Conservation (phyloP, 2,797 vertebrate genomes). For the Mallotus villosus region DNA sequence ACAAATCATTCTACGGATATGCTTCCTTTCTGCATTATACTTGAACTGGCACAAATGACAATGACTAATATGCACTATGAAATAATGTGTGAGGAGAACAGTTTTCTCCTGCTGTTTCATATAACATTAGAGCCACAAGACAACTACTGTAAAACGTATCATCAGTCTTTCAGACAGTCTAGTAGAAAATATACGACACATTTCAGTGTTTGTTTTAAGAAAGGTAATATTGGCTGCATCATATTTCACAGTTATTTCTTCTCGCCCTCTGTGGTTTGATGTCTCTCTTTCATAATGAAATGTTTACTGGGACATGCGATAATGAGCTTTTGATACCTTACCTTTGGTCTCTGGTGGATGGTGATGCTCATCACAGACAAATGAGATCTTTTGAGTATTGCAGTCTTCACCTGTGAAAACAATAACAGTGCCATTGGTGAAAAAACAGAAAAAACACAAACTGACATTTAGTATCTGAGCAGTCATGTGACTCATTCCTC, state of each 20-base stretch:
- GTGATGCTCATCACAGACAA: constrained; percentile 80
- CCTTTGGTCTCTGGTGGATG: constrained; percentile 74
- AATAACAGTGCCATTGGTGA: constrained; percentile 52
- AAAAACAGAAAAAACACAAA: constrained; percentile 25
- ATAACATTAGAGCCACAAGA: constrained; percentile 1
- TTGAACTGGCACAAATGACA: background rate
- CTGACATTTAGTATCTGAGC: constrained; percentile 18
- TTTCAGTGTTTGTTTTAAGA: constrained; percentile 3
- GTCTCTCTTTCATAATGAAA: constrained; percentile 41
- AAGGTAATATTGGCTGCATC: constrained; percentile 18
- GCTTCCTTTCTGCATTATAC: background rate
- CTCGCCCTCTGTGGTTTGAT: constrained; percentile 20
- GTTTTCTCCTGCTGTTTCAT: background rate
- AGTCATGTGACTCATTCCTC: background rate
- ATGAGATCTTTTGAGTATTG: constrained; percentile 75
- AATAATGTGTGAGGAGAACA: background rate
- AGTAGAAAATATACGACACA: background rate
- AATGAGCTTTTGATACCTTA: constrained; percentile 67
- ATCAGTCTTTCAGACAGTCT: constrained; percentile 5
- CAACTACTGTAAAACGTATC: background rate
- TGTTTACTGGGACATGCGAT: constrained; percentile 56
- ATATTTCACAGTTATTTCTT: constrained; percentile 19
- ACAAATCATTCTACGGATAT: background rate
- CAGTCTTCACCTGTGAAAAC: constrained; percentile 72
- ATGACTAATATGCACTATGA: background rate